These are phyloP conservation scores for Apolygus lucorum DNA, from an alignment of 1,140 invertebrate species.

Conservation along the genomic window DNA sequence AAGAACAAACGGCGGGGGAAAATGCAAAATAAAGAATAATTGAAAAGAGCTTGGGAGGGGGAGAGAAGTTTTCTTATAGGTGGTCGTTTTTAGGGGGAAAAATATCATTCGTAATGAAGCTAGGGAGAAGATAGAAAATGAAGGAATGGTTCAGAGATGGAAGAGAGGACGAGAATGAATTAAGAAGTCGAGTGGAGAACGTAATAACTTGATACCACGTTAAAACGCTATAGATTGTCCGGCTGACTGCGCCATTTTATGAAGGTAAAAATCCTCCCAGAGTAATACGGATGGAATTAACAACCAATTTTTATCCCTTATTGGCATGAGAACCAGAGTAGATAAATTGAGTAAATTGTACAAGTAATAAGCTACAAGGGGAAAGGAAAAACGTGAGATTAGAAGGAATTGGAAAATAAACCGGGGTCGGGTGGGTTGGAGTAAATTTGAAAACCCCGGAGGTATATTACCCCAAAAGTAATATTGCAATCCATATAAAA, in stretches of 20 bases:
- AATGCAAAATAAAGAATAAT: neutral
- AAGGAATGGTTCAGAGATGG: too few relatives aligned
- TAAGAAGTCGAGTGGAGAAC: neutral
- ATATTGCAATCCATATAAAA: neutral
- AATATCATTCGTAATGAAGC: neutral
- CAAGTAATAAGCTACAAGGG: neutral
- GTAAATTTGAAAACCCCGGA: too few relatives aligned
- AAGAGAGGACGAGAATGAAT: neutral
- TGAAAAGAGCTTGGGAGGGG: neutral
- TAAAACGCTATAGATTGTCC: neutral
- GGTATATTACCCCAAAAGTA: too few relatives aligned
- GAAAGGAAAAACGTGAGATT: neutral
- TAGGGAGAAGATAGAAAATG: neutral
- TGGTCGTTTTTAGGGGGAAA: neutral
- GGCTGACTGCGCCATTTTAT: too few relatives aligned
- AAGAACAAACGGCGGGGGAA: neutral
- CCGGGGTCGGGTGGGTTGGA: too few relatives aligned
- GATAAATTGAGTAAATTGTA: neutral
- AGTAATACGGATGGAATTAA: too few relatives aligned
- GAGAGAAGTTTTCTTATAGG: too few relatives aligned
- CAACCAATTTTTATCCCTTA: too few relatives aligned
- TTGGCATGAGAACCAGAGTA: too few relatives aligned
- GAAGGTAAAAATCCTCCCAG: too few relatives aligned
- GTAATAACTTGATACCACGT: neutral
- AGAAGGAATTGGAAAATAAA: neutral